Percentiles rank a stretch among this genome's conserved stretches.
These are phyloP conservation scores for Agrypnia vestita DNA, from an alignment of 1,140 invertebrate genomes.

Conservation along the genomic window DNA sequence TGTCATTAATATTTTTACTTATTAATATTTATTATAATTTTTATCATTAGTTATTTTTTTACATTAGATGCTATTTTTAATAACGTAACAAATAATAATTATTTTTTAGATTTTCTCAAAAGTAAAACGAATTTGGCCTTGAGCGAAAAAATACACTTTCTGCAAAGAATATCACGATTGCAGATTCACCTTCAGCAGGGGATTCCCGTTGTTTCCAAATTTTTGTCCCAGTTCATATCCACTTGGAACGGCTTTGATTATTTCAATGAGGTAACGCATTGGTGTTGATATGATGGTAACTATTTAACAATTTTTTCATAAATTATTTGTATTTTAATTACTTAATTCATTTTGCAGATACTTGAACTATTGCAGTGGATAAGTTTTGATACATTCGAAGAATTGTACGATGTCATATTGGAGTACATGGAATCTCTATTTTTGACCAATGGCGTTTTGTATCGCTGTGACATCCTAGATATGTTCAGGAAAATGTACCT, in stretches of 20 bases:
- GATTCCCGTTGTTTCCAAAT: conserved; percentile 66
- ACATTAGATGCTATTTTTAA: not conserved
- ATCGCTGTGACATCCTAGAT: conserved; percentile 62
- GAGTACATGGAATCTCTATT: conserved; percentile 60
- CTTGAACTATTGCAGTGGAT: conserved; percentile 68
- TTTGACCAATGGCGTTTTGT: conserved; percentile 53
- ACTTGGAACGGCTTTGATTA: conserved; percentile 70
- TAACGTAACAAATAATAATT: not conserved
- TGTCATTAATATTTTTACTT: no score
- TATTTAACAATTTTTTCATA: not conserved
- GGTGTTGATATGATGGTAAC: not conserved
- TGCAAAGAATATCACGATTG: conserved; percentile 64
- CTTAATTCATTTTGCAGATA: conserved; percentile 65
- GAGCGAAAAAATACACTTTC: conserved; percentile 65
- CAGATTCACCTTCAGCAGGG: conserved; percentile 67
- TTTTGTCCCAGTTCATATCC: conserved; percentile 67
- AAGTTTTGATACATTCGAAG: conserved; percentile 63
- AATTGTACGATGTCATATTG: conserved; percentile 63
- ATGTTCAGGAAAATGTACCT: conserved; percentile 66
- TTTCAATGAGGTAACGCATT: conserved; percentile 65
- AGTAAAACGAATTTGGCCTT: conserved; percentile 28
- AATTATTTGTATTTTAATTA: not conserved
- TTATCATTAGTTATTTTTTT: not conserved
- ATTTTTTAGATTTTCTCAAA: conserved; percentile 53
- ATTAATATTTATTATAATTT: no score